Conservation (phyloP, 2,113 vertebrate species). For the Cebus imitator region DNA sequence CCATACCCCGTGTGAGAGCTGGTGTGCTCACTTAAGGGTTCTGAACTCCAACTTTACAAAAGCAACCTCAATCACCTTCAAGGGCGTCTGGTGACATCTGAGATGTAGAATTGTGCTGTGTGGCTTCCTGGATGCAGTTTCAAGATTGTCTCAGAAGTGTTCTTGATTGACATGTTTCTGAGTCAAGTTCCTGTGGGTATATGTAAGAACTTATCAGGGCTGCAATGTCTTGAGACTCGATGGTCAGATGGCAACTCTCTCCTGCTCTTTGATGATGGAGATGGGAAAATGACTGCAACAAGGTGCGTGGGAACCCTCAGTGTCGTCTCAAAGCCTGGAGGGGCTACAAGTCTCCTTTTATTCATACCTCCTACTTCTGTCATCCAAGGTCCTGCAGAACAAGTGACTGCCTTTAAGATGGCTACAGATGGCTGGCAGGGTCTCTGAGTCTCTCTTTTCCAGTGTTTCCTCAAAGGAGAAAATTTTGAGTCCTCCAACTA, state of each 20-base stretch:
- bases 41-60: not conserved
- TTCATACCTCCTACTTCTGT: not conserved
- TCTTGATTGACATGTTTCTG: not conserved
- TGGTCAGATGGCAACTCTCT: not conserved
- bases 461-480: not conserved
- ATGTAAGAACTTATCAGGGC: not conserved
- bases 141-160: not conserved
- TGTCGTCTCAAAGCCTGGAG: not conserved
- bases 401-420: not conserved
- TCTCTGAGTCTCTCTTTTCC: not conserved
- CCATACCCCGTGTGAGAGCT: accelerated
- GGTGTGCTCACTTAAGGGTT: not conserved
- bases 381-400: not conserved
- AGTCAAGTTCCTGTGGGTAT: not conserved
- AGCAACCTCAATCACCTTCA: not conserved
- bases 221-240: not conserved
- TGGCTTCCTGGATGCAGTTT: not conserved
- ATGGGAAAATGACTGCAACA: not conserved
- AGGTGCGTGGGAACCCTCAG: not conserved
- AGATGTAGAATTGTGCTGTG: not conserved
- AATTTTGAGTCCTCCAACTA: not conserved
- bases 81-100: not conserved
- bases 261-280: not conserved
- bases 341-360: no score
- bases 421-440: not conserved